Evolutionary conservation across 2,888 invertebrate genomes (phyloP), one percentile per base, ranked within the genome.

Genomic region (Odontomyia ornata): DNA sequence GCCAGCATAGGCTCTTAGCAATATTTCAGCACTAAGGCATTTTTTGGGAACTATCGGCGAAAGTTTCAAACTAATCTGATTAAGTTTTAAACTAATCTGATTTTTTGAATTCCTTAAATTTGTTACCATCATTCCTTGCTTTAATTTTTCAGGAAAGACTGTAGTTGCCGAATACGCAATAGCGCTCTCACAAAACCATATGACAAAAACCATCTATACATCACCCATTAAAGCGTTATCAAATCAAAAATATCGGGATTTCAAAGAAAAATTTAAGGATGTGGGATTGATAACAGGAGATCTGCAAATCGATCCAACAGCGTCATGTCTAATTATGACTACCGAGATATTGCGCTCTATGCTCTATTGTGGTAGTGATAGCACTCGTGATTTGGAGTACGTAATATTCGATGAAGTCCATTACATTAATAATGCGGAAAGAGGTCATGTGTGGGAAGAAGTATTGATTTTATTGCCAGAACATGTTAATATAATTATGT

Each of bases 381-480:
- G 97, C 75, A 94, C 98, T 0, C 90, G 98, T 62, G 99, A 99
- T 86, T 88, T 99, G 76, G 99, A 99, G 85, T 99, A 97, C 89
- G 99, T 99, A 1, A 96, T 99, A 82, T 99, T 99, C 85, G 99
- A 99, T 86, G 99, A 99, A 88, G 98, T 99, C 7, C 99, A 99
- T 86, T 99, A 99, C 84, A 96, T 99, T 80, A 99, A 99, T 86
- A 97, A 99, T 87, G 91, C 93, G 57, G 96, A 97, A 88, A 95
- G 99, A 80, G 99, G 99, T 13, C 97, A 99, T 83, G 99, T 99
- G 0, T 99, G 99, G 99, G 99, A 99, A 87, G 99, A 99, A 87
- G 97, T 97, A 0, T 89, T 99, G 2, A 99, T 99, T 82, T 90
- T 99, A 84, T 87, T 99, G 75, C 99, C 99, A 0, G 91, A 93